These are phyloP conservation scores for Corydoras maculifer DNA, from an alignment of 2,113 vertebrate genomes.

Conservation along the genomic window DNA sequence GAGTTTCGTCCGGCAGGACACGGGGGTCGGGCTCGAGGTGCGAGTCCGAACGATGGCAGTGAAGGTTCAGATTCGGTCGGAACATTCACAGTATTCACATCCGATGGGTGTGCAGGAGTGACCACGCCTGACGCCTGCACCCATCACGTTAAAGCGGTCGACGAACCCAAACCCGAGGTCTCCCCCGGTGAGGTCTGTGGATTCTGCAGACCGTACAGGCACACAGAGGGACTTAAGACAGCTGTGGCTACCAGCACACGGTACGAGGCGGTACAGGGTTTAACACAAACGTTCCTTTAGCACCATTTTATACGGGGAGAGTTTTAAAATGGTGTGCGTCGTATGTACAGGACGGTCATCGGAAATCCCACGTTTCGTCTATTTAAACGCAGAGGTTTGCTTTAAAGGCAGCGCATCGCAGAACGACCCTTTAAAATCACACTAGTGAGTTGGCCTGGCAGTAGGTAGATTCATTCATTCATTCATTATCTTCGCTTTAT, in stretches of 20 bases:
- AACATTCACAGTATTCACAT: constrained; percentile 27
- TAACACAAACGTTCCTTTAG: background rate
- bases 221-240: background rate
- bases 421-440: too few relatives aligned
- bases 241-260: background rate
- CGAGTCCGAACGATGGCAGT: constrained; percentile 22
- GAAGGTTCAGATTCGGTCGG: background rate
- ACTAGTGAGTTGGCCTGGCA: too few relatives aligned
- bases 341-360: background rate
- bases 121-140: background rate
- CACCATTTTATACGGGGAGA: background rate
- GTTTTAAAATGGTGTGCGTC: background rate
- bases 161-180: constrained; percentile 2
- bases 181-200: background rate
- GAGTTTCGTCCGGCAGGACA: constrained; percentile 19
- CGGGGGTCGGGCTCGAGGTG: background rate
- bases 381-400: background rate
- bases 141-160: background rate
- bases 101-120: background rate
- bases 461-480: too few relatives aligned
- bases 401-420: too few relatives aligned
- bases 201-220: background rate
- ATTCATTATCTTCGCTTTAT: too few relatives aligned
- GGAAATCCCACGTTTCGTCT: background rate
- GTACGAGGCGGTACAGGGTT: background rate